Evolutionary conservation across 2,888 invertebrate species (phyloP).

Genomic region (Dryobota labecula): DNA sequence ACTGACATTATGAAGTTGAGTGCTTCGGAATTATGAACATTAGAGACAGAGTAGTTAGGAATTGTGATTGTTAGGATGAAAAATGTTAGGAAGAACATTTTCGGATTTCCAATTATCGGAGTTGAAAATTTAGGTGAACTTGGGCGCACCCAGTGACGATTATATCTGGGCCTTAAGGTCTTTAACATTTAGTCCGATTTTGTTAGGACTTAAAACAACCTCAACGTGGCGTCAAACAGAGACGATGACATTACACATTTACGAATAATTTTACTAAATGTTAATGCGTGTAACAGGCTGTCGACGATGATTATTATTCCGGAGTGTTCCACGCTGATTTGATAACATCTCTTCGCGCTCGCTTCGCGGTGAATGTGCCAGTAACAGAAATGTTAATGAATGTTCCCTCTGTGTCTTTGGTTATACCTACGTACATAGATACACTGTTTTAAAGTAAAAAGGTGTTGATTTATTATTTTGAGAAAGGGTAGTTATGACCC

Average conservation of each 20-base stretch:
- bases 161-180: no score
- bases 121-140: no score
- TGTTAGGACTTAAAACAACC: no score
- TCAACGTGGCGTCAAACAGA: not conserved
- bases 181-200: no score
- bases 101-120: no score
- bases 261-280: slow-evolving; percentile 20
- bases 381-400: slow-evolving; percentile 33
- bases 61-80: no score
- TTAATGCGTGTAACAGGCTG: slow-evolving; percentile 17
- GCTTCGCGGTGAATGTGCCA: slow-evolving; percentile 20
- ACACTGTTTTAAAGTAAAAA: not conserved
- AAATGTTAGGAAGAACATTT: no score
- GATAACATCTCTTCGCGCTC: slow-evolving; percentile 37
- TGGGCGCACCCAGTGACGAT: no score
- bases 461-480: not conserved
- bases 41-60: no score
- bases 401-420: not conserved
- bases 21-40: no score
- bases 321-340: slow-evolving; percentile 25
- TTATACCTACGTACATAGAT: not conserved
- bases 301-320: slow-evolving; percentile 38
- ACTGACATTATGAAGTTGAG: no score
- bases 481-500: no score
- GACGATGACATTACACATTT: slow-evolving; percentile 4